Evolutionary conservation across 1,140 invertebrate species (phyloP), one percentile per base, ranked within the genome.

Genomic region (Chrysopa pallens): DNA sequence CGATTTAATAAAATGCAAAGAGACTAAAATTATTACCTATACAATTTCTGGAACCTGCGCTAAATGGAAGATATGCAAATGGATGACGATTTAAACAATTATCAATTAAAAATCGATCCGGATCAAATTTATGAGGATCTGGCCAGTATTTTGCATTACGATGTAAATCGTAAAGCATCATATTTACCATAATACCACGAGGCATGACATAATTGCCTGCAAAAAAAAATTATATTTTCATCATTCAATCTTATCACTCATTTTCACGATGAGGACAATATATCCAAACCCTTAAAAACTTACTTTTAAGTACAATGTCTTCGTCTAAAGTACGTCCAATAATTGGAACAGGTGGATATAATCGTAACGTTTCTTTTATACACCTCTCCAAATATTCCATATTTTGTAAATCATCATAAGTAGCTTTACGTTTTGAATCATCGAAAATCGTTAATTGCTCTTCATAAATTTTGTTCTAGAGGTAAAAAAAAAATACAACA

Each of bases 341-440:
- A n/a, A 76, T 54, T 23, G 80, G 77, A 14, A 81, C 78, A 2
- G 76, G 69, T n/a, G 80, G 78, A 55, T 69, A 81, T 6, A 79
- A 39, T 33, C 75, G 57, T n/a, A 76, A 50, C 1, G 66, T 60
- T 55, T 77, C 74, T 53, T 73, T 83, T 8, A 80, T 67, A 6
- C 69, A 68, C 14, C 66, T 57, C 47, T 80, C 78, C 43, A 79
- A 47, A 52, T 78, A 80, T 42, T 69, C 71, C 66, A 81, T 67
- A 39, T 72, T 53, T 31, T 68, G 49, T 1, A 79, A 52, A 50
- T 79, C 76, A 14, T 73, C 69, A 47, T 56, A 60, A 17, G 59
- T 63, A 0, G 60, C 52, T 23, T 57, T 35, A 2, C 52, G 36
- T 23, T 54, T 40, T 48, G 29, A 40, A 33, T 42, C 42, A n/a